Base-by-base conservation (phyloP, 2,113 vertebrate genomes). In the Diphyllodes magnificus region DNA sequence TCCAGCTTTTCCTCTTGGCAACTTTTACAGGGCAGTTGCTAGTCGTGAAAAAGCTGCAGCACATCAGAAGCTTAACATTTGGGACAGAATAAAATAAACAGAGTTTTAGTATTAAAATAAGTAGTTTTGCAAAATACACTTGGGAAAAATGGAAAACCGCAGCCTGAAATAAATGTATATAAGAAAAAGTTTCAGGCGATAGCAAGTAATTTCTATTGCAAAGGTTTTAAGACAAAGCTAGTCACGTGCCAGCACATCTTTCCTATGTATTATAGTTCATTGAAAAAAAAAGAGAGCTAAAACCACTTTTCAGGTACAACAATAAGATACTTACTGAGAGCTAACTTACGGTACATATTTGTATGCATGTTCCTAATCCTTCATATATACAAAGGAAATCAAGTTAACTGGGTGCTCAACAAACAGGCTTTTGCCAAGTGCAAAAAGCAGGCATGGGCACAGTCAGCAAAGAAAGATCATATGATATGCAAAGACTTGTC, bases 1-100 rank as follows among this genome's bases (percentile, higher is more conserved):
- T 96, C 90, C 95, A 97, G 96, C 90, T 96, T 95, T 92, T 95
- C 90, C 71, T 84, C 86, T 96, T 96, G 95, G 95, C 96, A 96
- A 59, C 45, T 72, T 93, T 61, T 86, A 76, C 44, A 53, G 93
- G 95, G 82, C 88, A 95, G 95, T 96, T 93, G 80, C 90, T 94
- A 75, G 86, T 84, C 76, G 14, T 50, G 82, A 94, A 95, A 96
- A 96, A 96, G 73, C 90, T 94, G 93, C 65, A 94, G 90, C 93
- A 61, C 90, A 95, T 93, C 93, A 78, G 82, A 95, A 86, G 80
- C 71, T 83, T 95, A 96, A 72, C 88, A 95, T 95, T 96, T 88
- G 77, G 80, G 93, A 88, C 69, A 88, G 86, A 85, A 94, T 72
- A 86, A 96, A 93, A 93, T 93, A 95, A 94, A 95, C 83, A 90